Evolutionary conservation across 2,888 invertebrate species (phyloP).

Genomic region (Druceiella hillmani): DNA sequence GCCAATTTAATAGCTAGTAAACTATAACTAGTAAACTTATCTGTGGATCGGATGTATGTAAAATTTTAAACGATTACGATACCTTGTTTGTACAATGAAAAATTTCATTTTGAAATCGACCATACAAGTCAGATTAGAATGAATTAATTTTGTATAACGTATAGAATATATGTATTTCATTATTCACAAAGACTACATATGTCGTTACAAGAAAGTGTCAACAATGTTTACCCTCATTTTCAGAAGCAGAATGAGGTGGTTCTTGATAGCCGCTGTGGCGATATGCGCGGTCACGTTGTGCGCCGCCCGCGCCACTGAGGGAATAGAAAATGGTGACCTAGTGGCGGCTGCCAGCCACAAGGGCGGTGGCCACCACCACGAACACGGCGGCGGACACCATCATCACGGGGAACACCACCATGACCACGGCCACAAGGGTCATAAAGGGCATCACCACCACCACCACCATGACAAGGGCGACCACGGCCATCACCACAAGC

Average conservation of each 20-base stretch:
- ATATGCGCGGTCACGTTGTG: constrained; percentile 37
- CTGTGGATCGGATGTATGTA: no score
- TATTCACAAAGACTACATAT: no score
- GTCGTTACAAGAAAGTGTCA: no score
- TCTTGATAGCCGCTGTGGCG: constrained; percentile 39
- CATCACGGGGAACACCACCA: constrained; percentile 64
- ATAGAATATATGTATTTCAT: no score
- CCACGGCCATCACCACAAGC: constrained; percentile 70
- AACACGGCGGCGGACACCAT: constrained; percentile 63
- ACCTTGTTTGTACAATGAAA: no score
- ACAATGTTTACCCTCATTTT: no score
- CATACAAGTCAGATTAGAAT: no score
- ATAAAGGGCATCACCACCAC: constrained; percentile 71
- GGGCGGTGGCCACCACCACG: constrained; percentile 50
- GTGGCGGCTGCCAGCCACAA: constrained; percentile 46
- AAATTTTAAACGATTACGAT: no score
- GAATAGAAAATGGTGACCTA: constrained; percentile 32
- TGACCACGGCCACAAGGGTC: constrained; percentile 67
- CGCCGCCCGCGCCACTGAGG: constrained; percentile 35
- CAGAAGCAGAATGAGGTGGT: constrained; percentile 42
- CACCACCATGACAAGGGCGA: constrained; percentile 76
- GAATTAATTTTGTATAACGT: no score
- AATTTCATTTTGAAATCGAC: no score
- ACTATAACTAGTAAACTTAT: no score
- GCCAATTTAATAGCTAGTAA: no score